Base-by-base conservation (phyloP, 2,113 vertebrate species). In the Andinoacara biseriatus region DNA sequence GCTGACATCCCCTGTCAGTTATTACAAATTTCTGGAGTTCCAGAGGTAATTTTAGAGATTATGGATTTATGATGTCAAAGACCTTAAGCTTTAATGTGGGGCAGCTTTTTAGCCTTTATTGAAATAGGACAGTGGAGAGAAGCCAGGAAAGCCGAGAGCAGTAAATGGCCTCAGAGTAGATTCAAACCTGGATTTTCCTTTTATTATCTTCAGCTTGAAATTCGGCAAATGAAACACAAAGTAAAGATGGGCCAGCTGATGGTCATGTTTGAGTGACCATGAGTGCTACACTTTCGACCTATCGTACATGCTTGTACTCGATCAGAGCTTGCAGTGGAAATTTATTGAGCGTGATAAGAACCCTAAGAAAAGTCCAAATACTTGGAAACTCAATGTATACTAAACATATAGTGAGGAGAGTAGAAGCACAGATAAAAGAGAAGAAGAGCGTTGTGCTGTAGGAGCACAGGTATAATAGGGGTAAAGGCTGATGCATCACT, bases 401-500 rank as follows among this genome's bases (percentile, higher is more conserved):
- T 15, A 17, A 52, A 81, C 24, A 46, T 78, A 40, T 76, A 58
- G 20, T 3, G n/a, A 7, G 3, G 15, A 35, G 46, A 61, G 43
- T 74, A 18, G 26, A 59, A 56, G 18, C 7, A 60, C 35, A 2
- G 29, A 43, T 33, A 60, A 63, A 49, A 78, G 31, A 62, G 17
- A 26, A 46, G 22, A 75, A 3, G 54, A 58, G 26, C 33, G n/a
- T 31, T 72, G 31, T 74, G 60, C 24, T 62, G 35, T 29, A 76
- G 38, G 58, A 46, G 58, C 0, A 31, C 78, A 81, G 78, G 26
- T 87, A 77, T 76, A 59, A 75, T 20, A 62, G 72, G 80, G 74
- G 87, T 84, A 85, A 65, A 15, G 57, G 69, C 83, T 17, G 8
- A 86, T n/a, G 14, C 29, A 65, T 91, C 77, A 74, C 62, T 87